phyloP scores from a whole-genome alignment of 2,888 invertebrate species.

The Sceliomorpha sp. region DNA sequence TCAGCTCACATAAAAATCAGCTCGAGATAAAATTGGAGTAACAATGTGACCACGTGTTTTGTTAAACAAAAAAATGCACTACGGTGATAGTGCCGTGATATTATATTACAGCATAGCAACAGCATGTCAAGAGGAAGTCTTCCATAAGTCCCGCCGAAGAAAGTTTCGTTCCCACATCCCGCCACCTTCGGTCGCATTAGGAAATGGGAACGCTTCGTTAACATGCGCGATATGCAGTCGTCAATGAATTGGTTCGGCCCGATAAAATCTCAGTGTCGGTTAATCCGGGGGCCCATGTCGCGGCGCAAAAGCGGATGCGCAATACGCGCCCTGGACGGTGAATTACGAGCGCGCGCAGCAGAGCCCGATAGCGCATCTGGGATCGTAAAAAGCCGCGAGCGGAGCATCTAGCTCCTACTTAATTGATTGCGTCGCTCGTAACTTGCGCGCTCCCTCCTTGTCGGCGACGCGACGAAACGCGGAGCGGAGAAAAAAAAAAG shows the following conservation, averaged over 20 bases:
- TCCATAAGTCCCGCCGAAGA: too few relatives aligned
- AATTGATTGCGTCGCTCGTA: constrained; percentile 45
- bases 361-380: constrained; percentile 33
- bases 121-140: too few relatives aligned
- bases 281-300: constrained; percentile 15
- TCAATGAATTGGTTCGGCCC: constrained; percentile 45
- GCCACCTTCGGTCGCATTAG: constrained; percentile 31
- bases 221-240: constrained; percentile 46
- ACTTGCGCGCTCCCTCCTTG: constrained; percentile 11
- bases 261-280: constrained; percentile 40
- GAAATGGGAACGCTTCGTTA: constrained; percentile 48
- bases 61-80: too few relatives aligned
- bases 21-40: too few relatives aligned
- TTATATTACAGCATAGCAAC: too few relatives aligned
- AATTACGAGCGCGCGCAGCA: constrained; percentile 28
- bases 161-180: constrained; percentile 49
- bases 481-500: constrained; percentile 14
- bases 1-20: too few relatives aligned
- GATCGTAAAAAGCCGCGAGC: constrained; percentile 44
- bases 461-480: constrained; percentile 10
- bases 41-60: too few relatives aligned
- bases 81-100: too few relatives aligned
- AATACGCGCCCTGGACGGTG: constrained; percentile 31
- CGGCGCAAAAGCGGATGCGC: constrained; percentile 10
- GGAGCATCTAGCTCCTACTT: constrained; percentile 21